Conservation (phyloP, 1,140 invertebrate species). For the Drosophila seguyi region DNA sequence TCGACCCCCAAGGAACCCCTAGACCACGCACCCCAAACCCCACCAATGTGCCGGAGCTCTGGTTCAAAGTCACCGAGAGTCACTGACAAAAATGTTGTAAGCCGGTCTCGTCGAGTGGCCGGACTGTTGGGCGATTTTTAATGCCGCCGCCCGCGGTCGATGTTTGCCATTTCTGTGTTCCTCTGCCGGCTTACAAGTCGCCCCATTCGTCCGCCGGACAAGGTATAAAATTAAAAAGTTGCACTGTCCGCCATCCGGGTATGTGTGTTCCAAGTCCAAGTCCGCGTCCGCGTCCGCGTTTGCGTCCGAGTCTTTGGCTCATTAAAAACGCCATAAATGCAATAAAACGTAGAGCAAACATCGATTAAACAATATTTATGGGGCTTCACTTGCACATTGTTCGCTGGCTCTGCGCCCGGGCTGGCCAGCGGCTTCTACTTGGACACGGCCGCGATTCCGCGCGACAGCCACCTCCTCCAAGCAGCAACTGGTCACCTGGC, state of each 20-base stretch:
- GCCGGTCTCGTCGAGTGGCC: constrained; percentile 31
- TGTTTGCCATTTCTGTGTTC: constrained; percentile 9
- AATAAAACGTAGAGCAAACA: constrained; percentile 85
- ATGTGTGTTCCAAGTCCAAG: constrained; percentile 3
- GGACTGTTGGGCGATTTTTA: constrained; percentile 50
- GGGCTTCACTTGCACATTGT: constrained; percentile 85
- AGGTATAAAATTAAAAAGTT: constrained; percentile 85
- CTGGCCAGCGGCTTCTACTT: constrained; percentile 26
- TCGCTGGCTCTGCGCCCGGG: constrained; percentile 70
- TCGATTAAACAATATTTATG: constrained; percentile 86
- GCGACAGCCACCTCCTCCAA: constrained; percentile 1
- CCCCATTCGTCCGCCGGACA: constrained; percentile 45
- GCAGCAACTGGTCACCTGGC: constrained; percentile 17
- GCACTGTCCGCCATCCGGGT: constrained; percentile 35
- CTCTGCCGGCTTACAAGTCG: constrained; percentile 58
- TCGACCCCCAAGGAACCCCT: constrained; percentile 24
- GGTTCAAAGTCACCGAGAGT: constrained; percentile 84
- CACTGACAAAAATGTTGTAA: constrained; percentile 84
- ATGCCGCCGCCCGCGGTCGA: constrained; percentile 18
- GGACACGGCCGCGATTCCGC: constrained; percentile 60
- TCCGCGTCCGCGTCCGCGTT: constrained; percentile 4
- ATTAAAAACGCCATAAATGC: constrained; percentile 85
- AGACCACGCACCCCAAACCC: constrained; percentile 1
- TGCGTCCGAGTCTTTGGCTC: constrained; percentile 39
- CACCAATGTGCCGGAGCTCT: constrained; percentile 31